Evolutionary conservation across 2,797 vertebrate species (phyloP).

Genomic region (Rhinatrema bivittatum): DNA sequence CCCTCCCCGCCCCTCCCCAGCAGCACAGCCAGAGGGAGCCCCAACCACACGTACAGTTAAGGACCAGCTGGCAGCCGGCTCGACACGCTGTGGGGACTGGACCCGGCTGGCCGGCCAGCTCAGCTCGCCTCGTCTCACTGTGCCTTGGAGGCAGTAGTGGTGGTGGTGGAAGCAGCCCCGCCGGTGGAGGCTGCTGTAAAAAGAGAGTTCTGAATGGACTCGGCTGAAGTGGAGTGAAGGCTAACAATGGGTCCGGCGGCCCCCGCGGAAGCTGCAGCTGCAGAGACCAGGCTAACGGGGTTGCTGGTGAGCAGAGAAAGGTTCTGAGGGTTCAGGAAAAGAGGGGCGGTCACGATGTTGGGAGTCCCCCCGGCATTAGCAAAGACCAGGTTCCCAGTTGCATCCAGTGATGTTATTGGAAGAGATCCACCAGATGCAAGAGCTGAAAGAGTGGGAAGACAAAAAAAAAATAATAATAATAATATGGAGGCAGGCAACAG

Average conservation of each 20-base stretch:
- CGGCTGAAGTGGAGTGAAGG: conserved; percentile 77
- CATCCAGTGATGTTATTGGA: conserved; percentile 94
- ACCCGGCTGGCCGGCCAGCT: conserved; percentile 25
- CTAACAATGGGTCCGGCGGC: conserved; percentile 69
- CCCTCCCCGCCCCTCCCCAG: conserved; percentile 38
- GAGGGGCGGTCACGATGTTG: conserved; percentile 90
- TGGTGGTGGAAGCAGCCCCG: conserved; percentile 75
- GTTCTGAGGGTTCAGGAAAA: conserved; percentile 97
- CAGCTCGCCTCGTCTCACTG: conserved; percentile 68
- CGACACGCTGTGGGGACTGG: conserved; percentile 20
- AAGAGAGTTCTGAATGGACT: conserved; percentile 79
- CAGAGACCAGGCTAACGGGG: conserved; percentile 92
- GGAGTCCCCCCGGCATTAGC: conserved; percentile 76
- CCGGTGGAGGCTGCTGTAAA: conserved; percentile 73
- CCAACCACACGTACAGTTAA: conserved; percentile 26
- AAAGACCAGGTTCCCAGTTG: conserved; percentile 86
- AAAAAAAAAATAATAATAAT: neutral
- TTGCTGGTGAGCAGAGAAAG: conserved; percentile 98
- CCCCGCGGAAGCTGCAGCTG: conserved; percentile 64
- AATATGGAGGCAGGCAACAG: neutral
- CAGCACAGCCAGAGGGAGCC: conserved; percentile 39
- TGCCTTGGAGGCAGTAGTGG: conserved; percentile 95
- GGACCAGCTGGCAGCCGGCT: conserved; percentile 31
- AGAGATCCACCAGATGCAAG: conserved; percentile 89
- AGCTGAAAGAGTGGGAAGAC: conserved; percentile 49